These are phyloP conservation scores for Toxotes lorentzi DNA, from an alignment of 2,797 vertebrate genomes.

Conservation along the genomic window DNA sequence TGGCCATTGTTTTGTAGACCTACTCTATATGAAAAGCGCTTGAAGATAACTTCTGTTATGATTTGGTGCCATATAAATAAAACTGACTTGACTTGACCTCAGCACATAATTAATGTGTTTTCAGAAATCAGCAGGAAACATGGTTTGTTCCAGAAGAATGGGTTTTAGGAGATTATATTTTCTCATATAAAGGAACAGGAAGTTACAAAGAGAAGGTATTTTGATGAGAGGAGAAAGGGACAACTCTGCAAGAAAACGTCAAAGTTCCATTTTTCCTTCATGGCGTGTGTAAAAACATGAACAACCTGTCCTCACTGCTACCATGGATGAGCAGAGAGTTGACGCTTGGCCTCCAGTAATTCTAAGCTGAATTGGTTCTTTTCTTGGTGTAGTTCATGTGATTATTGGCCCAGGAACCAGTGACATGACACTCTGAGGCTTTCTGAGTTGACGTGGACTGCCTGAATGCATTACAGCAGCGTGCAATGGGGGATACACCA, in stretches of 20 bases:
- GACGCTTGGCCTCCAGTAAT: background rate
- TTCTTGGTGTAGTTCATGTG: background rate
- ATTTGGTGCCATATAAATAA: background rate
- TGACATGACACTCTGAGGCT: background rate
- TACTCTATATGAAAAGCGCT: background rate
- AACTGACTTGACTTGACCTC: background rate
- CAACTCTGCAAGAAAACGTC: background rate
- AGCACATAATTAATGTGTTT: background rate
- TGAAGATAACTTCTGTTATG: background rate
- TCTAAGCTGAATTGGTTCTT: background rate
- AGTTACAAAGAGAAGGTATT: background rate
- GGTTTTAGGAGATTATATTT: background rate
- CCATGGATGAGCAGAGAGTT: background rate
- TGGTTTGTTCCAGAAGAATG: background rate
- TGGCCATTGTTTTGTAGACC: background rate
- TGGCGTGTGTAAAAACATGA: background rate
- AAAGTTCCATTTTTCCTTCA: background rate
- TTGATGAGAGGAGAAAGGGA: conserved; percentile 6
- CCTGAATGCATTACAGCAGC: background rate
- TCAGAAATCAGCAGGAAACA: background rate
- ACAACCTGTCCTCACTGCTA: background rate
- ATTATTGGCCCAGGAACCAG: background rate
- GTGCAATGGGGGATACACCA: background rate
- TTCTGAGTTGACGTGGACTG: background rate
- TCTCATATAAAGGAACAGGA: background rate